Conservation (phyloP, 2,113 vertebrate species). For the Arvicanthis niloticus region DNA sequence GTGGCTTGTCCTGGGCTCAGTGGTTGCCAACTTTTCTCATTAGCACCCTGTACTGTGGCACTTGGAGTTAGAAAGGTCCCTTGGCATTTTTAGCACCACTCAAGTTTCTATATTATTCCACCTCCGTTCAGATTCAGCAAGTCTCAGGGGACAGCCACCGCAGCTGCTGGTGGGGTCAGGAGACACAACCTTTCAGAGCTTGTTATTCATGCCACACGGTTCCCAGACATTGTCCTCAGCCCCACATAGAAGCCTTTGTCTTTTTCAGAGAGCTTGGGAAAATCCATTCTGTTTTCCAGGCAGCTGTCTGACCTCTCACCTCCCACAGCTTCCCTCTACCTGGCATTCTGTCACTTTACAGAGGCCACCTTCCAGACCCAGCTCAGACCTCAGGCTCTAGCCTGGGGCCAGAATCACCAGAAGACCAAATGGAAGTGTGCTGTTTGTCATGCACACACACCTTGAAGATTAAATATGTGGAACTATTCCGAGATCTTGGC, state of each 20-base stretch:
- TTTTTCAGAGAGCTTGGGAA: background rate
- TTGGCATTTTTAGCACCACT: background rate
- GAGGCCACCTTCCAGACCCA: background rate
- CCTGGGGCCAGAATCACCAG: background rate
- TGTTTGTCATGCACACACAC: background rate
- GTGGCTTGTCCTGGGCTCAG: background rate
- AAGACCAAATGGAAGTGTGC: background rate
- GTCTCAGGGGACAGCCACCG: background rate
- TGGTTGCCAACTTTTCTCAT: background rate
- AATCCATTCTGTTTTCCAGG: background rate
- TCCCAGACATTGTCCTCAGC: too few relatives aligned
- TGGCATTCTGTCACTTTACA: background rate
- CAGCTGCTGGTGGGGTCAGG: background rate
- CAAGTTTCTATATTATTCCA: background rate
- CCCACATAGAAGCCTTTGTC: too few relatives aligned
- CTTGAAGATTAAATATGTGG: background rate
- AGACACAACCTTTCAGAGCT: background rate
- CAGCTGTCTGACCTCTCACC: background rate
- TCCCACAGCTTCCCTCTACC: background rate
- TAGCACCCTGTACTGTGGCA: background rate
- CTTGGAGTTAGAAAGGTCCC: background rate
- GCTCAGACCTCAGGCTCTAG: background rate
- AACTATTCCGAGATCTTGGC: background rate
- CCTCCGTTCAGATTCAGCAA: background rate
- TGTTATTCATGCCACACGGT: too few relatives aligned